Conservation (phyloP, 1,140 invertebrate genomes). For the Apis florea region DNA sequence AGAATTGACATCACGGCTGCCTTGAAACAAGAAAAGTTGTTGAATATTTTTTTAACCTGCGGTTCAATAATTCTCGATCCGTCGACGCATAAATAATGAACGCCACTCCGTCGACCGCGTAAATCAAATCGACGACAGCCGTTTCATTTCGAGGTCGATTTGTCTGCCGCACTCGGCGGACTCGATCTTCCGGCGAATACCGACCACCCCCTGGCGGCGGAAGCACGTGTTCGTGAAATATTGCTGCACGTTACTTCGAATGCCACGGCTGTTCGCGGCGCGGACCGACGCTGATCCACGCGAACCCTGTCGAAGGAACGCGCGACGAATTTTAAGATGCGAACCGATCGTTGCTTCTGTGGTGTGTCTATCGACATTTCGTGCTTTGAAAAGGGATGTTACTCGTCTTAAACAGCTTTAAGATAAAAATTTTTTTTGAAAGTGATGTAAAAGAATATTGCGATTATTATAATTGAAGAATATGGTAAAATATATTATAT, state of each 20-base stretch:
- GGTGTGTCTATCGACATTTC: constrained; percentile 18
- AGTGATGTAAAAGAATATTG: no score
- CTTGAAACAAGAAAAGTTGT: constrained; percentile 10
- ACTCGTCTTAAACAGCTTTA: no score
- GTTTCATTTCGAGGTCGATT: constrained; percentile 69
- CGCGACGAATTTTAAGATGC: constrained; percentile 32
- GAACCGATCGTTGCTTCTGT: background rate
- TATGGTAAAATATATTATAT: no score
- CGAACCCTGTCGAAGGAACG: background rate
- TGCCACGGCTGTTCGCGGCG: constrained; percentile 54
- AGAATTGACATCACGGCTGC: background rate
- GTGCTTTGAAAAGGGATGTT: constrained; percentile 1
- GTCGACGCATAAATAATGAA: constrained; percentile 68
- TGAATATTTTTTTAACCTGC: constrained; percentile 50
- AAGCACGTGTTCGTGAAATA: constrained; percentile 67
- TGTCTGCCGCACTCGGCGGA: constrained; percentile 58
- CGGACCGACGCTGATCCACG: constrained; percentile 29
- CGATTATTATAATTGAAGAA: no score
- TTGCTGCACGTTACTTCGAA: constrained; percentile 63
- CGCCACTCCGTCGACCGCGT: constrained; percentile 47
- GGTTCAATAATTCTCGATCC: constrained; percentile 65
- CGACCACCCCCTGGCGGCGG: constrained; percentile 40
- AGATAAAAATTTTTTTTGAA: background rate
- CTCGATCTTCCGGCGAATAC: constrained; percentile 53
- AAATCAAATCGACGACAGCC: constrained; percentile 67